Evolutionary conservation across 1,140 invertebrate genomes (phyloP).

Genomic region (Cydia strobilella): DNA sequence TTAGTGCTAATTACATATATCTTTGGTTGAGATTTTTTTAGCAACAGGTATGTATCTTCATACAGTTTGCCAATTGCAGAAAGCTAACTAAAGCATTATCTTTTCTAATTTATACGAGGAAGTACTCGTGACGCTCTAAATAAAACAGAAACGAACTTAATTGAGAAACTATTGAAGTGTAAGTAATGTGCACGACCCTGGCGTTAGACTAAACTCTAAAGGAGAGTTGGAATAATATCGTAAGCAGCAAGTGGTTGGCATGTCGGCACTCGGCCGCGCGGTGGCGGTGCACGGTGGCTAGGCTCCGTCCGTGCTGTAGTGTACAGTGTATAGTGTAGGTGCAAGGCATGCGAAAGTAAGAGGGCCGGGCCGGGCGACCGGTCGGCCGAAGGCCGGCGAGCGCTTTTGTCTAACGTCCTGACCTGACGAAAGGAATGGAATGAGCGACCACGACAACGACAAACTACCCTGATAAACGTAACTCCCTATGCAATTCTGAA

Average conservation of each 20-base stretch:
- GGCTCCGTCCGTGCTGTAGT: too few relatives aligned
- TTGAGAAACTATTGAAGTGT: not conserved
- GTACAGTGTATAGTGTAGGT: slow-evolving; percentile 41
- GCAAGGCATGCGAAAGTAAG: slow-evolving; percentile 69
- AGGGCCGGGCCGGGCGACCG: slow-evolving; percentile 60
- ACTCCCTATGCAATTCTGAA: too few relatives aligned
- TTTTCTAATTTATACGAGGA: too few relatives aligned
- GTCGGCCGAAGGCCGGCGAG: slow-evolving; percentile 67
- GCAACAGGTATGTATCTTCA: too few relatives aligned
- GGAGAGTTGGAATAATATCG: not conserved
- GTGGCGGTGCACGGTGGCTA: not conserved
- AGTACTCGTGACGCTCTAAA: not conserved
- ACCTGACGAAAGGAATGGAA: slow-evolving; percentile 33
- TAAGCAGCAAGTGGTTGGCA: not conserved
- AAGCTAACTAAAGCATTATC: too few relatives aligned
- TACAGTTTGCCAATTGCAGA: too few relatives aligned
- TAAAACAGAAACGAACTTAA: not conserved
- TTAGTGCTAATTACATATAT: too few relatives aligned
- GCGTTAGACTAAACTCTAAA: not conserved
- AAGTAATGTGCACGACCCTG: not conserved
- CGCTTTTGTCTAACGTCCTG: slow-evolving; percentile 64
- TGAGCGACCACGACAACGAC: slow-evolving; percentile 41
- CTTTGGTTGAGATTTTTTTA: too few relatives aligned
- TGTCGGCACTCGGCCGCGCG: not conserved
- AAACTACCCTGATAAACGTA: not conserved